These are phyloP conservation scores for Hippoglossus hippoglossus DNA, from an alignment of 2,797 vertebrate genomes.

Conservation along the genomic window DNA sequence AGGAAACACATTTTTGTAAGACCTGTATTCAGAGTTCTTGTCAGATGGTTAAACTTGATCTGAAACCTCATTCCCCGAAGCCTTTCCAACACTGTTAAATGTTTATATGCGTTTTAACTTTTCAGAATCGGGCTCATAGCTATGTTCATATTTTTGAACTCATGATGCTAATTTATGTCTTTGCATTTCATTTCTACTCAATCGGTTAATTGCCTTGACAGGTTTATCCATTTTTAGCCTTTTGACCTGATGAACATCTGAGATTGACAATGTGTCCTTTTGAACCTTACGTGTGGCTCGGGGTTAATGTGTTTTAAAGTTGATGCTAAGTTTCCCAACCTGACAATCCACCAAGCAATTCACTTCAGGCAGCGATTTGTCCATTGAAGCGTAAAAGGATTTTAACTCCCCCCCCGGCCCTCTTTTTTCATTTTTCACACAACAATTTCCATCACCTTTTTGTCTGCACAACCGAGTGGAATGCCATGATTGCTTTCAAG, in stretches of 20 bases:
- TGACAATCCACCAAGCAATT: neutral
- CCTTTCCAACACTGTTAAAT: too few species aligned
- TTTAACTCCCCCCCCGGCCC: neutral
- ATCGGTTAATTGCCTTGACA: too few species aligned
- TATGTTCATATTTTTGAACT: too few species aligned
- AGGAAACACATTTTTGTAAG: too few species aligned
- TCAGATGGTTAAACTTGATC: too few species aligned
- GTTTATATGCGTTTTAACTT: too few species aligned
- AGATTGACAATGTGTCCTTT: neutral
- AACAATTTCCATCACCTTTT: constrained; percentile 1
- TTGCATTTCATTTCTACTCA: too few species aligned
- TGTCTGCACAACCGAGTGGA: neutral
- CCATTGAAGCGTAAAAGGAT: neutral
- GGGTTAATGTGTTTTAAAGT: neutral
- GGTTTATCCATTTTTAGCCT: neutral
- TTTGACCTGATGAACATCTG: neutral
- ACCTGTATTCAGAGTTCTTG: too few species aligned
- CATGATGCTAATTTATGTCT: too few species aligned
- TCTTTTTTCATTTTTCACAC: too few species aligned
- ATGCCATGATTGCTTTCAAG: neutral
- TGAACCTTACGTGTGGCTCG: neutral
- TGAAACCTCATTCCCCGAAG: too few species aligned
- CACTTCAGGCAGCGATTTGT: neutral
- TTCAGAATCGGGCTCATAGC: too few species aligned
- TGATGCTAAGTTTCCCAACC: neutral